Conservation (phyloP, 2,797 vertebrate genomes). For the Taeniopygia guttata region DNA sequence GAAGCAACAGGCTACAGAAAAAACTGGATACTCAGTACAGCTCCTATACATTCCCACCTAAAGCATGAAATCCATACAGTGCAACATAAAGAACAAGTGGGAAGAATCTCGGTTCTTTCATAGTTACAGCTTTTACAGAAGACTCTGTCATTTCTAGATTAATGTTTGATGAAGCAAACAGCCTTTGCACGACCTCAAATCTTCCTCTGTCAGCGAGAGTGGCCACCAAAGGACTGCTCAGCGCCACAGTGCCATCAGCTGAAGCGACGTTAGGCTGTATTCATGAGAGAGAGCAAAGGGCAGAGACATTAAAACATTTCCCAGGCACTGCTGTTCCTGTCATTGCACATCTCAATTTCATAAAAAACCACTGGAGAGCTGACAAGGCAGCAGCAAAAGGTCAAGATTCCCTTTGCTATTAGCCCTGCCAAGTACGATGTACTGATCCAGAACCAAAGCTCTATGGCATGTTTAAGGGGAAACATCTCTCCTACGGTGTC, state of each 20-base stretch:
- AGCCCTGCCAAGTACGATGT: rapidly evolving
- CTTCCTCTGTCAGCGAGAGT: conserved; percentile 67
- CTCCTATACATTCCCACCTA: conserved; percentile 20
- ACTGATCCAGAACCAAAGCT: not conserved
- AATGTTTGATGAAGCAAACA: conserved; percentile 79
- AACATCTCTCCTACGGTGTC: not conserved
- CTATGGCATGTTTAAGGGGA: not conserved
- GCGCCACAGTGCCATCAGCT: conserved; percentile 54
- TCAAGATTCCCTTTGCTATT: not conserved
- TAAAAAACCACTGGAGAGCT: not conserved
- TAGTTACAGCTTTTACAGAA: conserved; percentile 68
- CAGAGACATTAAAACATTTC: not conserved
- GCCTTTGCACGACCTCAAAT: conserved; percentile 68
- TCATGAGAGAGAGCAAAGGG: not conserved
- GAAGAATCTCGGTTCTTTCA: conserved; percentile 47
- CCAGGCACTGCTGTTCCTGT: not conserved
- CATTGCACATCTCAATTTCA: not conserved
- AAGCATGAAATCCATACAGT: conserved; percentile 75
- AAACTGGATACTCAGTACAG: not conserved
- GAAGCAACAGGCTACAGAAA: not conserved
- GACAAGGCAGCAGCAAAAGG: not conserved
- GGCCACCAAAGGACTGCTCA: conserved; percentile 63
- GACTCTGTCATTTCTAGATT: conserved; percentile 75
- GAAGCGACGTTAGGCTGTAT: conserved; percentile 78
- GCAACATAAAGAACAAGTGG: conserved; percentile 83